These are phyloP conservation scores for Sebastes matsubarae DNA, from an alignment of 2,797 vertebrate species.

Conservation along the genomic window DNA sequence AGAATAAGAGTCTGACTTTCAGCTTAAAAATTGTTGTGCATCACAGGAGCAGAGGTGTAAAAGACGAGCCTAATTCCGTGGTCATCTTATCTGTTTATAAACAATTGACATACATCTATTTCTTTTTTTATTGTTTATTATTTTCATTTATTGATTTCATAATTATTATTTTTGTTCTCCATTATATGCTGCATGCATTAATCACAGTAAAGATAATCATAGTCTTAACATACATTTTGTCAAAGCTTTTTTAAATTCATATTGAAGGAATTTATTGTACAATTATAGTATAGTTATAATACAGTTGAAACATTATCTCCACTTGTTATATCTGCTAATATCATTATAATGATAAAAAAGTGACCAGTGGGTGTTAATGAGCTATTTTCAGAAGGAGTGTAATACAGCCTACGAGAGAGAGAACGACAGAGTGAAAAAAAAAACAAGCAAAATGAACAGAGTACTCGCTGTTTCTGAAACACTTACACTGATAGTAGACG, in stretches of 20 bases:
- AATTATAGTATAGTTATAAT: neutral
- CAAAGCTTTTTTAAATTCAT: neutral
- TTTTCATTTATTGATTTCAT: neutral
- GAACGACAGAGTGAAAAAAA: neutral
- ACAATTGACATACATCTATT: neutral
- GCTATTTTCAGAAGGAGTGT: neutral
- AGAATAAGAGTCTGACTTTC: neutral
- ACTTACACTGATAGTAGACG: neutral
- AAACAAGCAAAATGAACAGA: neutral
- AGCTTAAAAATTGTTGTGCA: neutral
- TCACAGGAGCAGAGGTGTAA: neutral
- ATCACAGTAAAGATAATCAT: neutral
- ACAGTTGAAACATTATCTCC: neutral
- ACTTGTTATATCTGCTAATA: neutral
- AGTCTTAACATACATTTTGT: neutral
- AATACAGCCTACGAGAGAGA: neutral
- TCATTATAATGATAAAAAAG: neutral
- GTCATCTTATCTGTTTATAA: neutral
- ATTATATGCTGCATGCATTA: neutral
- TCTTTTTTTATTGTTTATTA: neutral
- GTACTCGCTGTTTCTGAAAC: neutral
- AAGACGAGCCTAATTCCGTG: neutral
- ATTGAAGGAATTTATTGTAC: neutral
- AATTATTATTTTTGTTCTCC: neutral
- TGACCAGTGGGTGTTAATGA: neutral